phyloP scores from a whole-genome alignment of 2,888 invertebrate genomes.

The Temnothorax ravouxi region DNA sequence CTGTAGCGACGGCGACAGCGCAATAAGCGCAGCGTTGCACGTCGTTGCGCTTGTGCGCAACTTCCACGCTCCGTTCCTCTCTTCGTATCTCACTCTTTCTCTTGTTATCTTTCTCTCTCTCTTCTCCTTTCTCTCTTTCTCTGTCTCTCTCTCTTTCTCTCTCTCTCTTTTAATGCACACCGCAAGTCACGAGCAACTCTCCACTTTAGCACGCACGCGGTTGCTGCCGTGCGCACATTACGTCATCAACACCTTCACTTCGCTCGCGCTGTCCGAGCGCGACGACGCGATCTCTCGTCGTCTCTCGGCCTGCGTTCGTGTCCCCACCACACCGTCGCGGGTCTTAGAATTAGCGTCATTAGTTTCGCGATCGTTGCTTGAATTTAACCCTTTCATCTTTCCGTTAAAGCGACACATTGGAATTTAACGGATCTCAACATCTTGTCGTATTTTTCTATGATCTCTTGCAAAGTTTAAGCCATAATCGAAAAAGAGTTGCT shows the following conservation, averaged over 20 bases:
- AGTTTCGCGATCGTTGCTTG: background rate
- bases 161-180: slow-evolving; percentile 13
- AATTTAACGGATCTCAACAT: background rate
- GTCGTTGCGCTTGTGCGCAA: slow-evolving; percentile 67
- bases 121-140: slow-evolving; percentile 3
- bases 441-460: background rate
- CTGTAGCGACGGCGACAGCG: slow-evolving; percentile 64
- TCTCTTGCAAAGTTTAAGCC: background rate
- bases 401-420: background rate
- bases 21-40: slow-evolving; percentile 55
- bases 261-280: slow-evolving; percentile 61
- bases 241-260: slow-evolving; percentile 77
- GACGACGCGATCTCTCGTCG: slow-evolving; percentile 68
- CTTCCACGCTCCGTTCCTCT: slow-evolving; percentile 34
- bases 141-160: background rate
- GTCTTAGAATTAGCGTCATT: slow-evolving; percentile 36
- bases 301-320: slow-evolving; percentile 35
- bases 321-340: slow-evolving; percentile 32
- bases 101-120: background rate
- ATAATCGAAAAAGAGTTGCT: background rate
- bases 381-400: background rate
- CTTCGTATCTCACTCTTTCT: slow-evolving; percentile 7
- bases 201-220: slow-evolving; percentile 59
- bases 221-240: slow-evolving; percentile 68
- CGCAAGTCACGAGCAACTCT: slow-evolving; percentile 59